A percentile compares a stretch with the other conserved stretches of the same genome.
Evolutionary conservation across 2,888 invertebrate species (phyloP).

Genomic region (Oxytorus armatus): DNA sequence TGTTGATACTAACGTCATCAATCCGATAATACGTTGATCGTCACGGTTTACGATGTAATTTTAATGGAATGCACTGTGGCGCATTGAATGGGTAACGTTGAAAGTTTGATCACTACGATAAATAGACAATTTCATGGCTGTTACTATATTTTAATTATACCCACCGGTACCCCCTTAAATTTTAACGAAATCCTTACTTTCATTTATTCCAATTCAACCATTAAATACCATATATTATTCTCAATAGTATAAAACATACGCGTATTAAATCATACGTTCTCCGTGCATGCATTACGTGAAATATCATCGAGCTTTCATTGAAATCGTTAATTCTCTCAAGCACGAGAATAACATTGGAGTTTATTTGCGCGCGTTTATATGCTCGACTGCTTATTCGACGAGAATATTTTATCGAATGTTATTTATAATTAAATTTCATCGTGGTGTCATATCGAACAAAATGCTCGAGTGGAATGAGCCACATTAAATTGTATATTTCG

Average conservation of each 20-base stretch:
- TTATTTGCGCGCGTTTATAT: conserved; percentile 11
- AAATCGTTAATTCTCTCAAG: conserved; percentile 15
- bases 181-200: neutral
- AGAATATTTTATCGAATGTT: conserved; percentile 1
- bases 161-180: neutral
- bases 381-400: conserved; percentile 2
- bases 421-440: conserved; percentile 3
- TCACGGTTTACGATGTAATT: conserved; percentile 49
- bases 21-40: conserved; percentile 50
- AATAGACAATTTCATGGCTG: conserved; percentile 10
- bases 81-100: neutral
- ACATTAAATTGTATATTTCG: neutral
- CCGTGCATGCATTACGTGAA: neutral
- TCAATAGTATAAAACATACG: neutral
- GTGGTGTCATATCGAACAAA: conserved; percentile 9
- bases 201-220: conserved; percentile 11
- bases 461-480: neutral
- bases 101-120: neutral
- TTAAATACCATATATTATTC: conserved; percentile 6
- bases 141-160: neutral
- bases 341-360: neutral
- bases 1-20: neutral
- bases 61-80: conserved; percentile 38
- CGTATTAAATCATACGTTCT: neutral
- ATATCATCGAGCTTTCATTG: conserved; percentile 1